These are phyloP conservation scores for Glyptemys insculpta DNA, from an alignment of 2,797 vertebrate species.

Conservation along the genomic window DNA sequence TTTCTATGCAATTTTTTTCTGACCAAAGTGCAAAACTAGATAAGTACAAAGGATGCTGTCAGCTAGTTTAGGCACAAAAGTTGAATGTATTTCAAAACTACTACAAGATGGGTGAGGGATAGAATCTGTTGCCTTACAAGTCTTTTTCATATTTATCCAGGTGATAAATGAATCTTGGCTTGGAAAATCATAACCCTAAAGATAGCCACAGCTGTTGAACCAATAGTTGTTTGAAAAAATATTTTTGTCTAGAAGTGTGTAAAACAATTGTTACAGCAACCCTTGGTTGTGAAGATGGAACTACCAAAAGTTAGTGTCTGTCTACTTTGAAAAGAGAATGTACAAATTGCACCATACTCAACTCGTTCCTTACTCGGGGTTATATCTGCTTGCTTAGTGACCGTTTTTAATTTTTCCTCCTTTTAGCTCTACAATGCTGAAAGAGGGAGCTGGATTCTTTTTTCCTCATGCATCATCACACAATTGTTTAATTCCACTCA, in stretches of 20 bases:
- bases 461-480: not conserved
- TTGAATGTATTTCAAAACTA: not conserved
- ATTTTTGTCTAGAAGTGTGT: not conserved
- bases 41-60: slow-evolving; percentile 1
- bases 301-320: not conserved
- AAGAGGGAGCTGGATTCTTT: not conserved
- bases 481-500: not conserved
- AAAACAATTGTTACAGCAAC: not conserved
- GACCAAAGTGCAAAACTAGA: slow-evolving; percentile 57
- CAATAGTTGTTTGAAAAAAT: not conserved
- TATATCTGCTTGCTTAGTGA: not conserved
- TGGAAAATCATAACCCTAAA: not conserved
- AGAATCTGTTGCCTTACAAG: not conserved
- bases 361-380: not conserved
- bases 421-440: not conserved
- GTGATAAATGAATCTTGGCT: not conserved
- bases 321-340: not conserved
- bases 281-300: not conserved
- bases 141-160: not conserved
- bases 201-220: slow-evolving; percentile 7
- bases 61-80: not conserved
- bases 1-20: slow-evolving; percentile 43
- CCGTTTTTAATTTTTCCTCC: not conserved
- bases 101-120: not conserved
- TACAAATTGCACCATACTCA: not conserved